A percentile compares a stretch with the other conserved stretches of the same genome.
These are phyloP conservation scores for Enteromius trimaculatus DNA, from an alignment of 2,797 vertebrate genomes.

Conservation along the genomic window DNA sequence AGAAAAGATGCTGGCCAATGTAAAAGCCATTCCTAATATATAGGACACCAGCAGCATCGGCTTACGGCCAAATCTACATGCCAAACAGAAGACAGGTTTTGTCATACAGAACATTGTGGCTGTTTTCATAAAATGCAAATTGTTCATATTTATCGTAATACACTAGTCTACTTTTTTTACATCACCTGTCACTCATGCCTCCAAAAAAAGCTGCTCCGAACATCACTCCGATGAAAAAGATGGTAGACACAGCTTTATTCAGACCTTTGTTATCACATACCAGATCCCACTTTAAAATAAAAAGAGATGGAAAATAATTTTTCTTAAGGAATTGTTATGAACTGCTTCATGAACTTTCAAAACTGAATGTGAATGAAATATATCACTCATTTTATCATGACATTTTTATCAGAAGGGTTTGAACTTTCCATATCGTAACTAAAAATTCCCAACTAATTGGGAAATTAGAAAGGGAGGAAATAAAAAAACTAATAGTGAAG, in stretches of 20 bases:
- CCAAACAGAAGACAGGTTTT: not conserved
- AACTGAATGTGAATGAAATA: not conserved
- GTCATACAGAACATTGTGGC: not conserved
- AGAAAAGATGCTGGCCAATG: conserved; percentile 59
- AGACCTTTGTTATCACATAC: conserved; percentile 74
- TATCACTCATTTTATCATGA: not conserved
- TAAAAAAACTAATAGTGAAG: no score
- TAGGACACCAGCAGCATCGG: conserved; percentile 61
- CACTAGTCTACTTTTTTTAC: not conserved
- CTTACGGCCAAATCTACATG: conserved; percentile 61
- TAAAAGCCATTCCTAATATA: conserved; percentile 52
- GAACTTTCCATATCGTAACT: no score
- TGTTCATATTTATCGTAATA: no score
- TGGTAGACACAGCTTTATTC: conserved; percentile 73
- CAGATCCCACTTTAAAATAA: conserved; percentile 74
- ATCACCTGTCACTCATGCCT: conserved; percentile 76
- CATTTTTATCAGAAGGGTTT: not conserved
- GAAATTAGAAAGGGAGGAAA: no score
- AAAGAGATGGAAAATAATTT: not conserved
- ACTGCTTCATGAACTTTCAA: not conserved
- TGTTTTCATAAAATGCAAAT: not conserved
- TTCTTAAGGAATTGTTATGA: not conserved
- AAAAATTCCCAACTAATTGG: no score
- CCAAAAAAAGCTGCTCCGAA: conserved; percentile 74
- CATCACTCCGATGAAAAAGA: conserved; percentile 80